These are phyloP conservation scores for Volucella bombylans DNA, from an alignment of 2,888 invertebrate species.

Conservation along the genomic window DNA sequence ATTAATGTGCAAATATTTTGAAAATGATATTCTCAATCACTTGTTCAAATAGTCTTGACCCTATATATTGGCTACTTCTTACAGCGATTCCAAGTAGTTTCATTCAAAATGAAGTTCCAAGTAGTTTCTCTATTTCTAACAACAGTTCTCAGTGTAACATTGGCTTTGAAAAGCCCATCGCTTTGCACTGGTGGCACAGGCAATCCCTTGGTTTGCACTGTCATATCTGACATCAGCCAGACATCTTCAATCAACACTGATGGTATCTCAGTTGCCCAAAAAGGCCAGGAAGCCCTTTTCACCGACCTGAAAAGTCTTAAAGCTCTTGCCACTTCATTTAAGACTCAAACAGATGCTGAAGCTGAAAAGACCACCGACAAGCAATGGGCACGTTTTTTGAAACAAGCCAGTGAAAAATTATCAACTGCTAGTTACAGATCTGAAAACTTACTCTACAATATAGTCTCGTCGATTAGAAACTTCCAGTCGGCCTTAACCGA, in stretches of 20 bases:
- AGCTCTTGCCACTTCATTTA: not conserved
- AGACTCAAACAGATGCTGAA: not conserved
- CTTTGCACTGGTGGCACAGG: conserved; percentile 4
- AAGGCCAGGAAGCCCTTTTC: conserved; percentile 10
- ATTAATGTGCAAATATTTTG: too few relatives aligned
- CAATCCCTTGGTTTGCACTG: conserved; percentile 19
- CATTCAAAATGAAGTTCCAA: conserved; percentile 17
- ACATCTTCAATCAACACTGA: not conserved
- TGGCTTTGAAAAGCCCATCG: conserved; percentile 13
- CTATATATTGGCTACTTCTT: conserved; percentile 10
- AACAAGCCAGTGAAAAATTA: not conserved
- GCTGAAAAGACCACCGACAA: not conserved
- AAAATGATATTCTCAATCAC: not conserved
- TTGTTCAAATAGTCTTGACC: conserved; percentile 15
- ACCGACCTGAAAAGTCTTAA: not conserved
- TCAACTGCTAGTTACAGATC: not conserved
- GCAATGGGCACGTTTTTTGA: not conserved
- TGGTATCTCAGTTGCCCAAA: not conserved
- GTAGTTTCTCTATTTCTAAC: not conserved
- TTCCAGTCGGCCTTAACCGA: not conserved
- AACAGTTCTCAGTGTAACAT: not conserved
- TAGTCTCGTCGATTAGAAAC: not conserved
- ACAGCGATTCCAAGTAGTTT: not conserved
- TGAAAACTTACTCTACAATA: not conserved
- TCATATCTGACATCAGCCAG: not conserved